Evolutionary conservation across 2,113 vertebrate species (phyloP), one percentile per base, ranked within the genome.

Genomic region (Thunnus thynnus): DNA sequence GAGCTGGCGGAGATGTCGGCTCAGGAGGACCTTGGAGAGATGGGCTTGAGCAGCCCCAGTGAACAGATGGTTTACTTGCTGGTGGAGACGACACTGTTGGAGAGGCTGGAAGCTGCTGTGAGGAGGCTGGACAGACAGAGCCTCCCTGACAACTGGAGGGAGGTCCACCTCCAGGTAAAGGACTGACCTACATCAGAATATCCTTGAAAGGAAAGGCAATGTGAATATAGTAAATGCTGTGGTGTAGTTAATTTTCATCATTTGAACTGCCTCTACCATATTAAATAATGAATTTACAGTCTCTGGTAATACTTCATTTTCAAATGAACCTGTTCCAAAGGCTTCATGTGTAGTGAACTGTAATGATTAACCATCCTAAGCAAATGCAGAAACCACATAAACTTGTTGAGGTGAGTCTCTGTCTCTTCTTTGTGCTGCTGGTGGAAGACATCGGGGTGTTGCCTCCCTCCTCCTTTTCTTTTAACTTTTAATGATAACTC

Each of bases 1-100:
- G 96, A 98, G 92, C 88, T 96, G 62, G 90, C 95, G 57, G 96
- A 97, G 94, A 94, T 98, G 96, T 84, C 97, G 92, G 93, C 94
- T 79, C 96, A 96, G 90, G 96, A 97, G 84, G 96, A 94, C n/a
- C 91, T 97, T 1, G 94, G 91, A 2, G 95, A 97, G 75, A 95
- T 96, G 55, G 92, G 94, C 58, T 89, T 94, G 86, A 96, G 93
- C 77, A 96, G 93, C 56, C 87, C 94, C 82, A 95, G 96, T 5
- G 97, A 98, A 50, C 97, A 97, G 90, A 93, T 96, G 1, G 95
- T 95, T 1, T 97, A 97, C 89, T 85, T 97, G 27, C 89, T 98
- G 88, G 96, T 96, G 50, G 96, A 98, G 73, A 94, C 95, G 56
- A 94, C 94, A 0, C 86, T 97, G 50, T 91, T 96, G 81, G 96